Conservation (phyloP, 1,140 invertebrate species). For the Hylaeus anthracinus region DNA sequence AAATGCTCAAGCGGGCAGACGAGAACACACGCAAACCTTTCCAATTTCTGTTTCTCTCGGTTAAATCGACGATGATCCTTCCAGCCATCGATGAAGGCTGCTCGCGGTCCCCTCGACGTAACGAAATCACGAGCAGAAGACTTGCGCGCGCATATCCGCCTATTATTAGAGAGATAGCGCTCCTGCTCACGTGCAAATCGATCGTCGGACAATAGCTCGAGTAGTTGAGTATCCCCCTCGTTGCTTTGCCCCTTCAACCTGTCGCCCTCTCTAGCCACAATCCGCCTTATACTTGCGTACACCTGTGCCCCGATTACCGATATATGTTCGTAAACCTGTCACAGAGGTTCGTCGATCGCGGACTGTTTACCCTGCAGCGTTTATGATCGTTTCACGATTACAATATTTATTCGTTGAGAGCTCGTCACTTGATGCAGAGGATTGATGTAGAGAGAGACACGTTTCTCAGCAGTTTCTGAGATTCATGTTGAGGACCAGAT, state of each 20-base stretch:
- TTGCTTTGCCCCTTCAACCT: constrained; percentile 45
- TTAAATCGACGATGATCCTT: background rate
- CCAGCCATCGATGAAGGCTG: background rate
- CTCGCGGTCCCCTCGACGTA: background rate
- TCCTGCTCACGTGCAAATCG: constrained; percentile 55
- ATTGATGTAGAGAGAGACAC: too few relatives aligned
- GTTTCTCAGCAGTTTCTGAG: background rate
- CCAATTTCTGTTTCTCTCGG: too few relatives aligned
- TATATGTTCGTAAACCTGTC: constrained; percentile 27
- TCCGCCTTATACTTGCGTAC: constrained; percentile 40
- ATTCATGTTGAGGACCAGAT: too few relatives aligned
- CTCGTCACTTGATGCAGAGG: too few relatives aligned
- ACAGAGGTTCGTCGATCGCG: constrained; percentile 16
- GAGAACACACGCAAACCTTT: too few relatives aligned
- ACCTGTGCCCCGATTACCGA: constrained; percentile 38
- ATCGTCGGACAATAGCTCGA: constrained; percentile 61
- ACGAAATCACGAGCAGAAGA: constrained; percentile 21
- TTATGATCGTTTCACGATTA: background rate
- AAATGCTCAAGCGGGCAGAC: too few relatives aligned
- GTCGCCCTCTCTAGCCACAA: constrained; percentile 19
- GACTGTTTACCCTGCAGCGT: background rate
- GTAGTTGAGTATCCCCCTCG: constrained; percentile 51
- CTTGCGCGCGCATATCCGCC: constrained; percentile 49
- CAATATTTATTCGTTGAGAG: too few relatives aligned
- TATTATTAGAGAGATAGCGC: constrained; percentile 46